Evolutionary conservation across 2,888 invertebrate genomes (phyloP).

Genomic region (Xestoiulus laeticollis): DNA sequence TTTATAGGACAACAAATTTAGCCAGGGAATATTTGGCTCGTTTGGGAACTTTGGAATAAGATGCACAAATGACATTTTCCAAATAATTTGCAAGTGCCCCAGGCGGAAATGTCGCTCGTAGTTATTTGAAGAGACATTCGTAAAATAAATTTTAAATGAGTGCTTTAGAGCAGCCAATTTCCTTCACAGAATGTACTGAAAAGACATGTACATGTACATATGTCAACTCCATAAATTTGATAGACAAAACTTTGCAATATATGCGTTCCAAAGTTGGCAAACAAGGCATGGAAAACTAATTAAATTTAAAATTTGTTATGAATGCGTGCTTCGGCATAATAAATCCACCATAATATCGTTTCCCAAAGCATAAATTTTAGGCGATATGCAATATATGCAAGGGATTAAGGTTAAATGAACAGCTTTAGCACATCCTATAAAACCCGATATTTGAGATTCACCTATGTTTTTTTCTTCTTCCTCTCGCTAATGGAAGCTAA

Average conservation of each 20-base stretch:
- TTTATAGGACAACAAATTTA: background rate
- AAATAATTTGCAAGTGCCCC: background rate
- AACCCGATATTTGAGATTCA: background rate
- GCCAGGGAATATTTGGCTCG: background rate
- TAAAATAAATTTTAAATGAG: background rate
- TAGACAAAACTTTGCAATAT: background rate
- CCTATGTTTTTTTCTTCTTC: background rate
- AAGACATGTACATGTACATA: too few species aligned
- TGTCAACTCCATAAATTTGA: background rate
- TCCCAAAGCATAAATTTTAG: background rate
- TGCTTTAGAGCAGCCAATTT: background rate
- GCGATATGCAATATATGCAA: background rate
- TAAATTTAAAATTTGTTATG: constrained; percentile 31
- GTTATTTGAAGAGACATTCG: background rate
- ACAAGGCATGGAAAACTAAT: background rate
- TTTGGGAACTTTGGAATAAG: background rate
- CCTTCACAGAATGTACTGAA: background rate
- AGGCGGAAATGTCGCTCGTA: background rate
- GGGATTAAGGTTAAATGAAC: constrained; percentile 36
- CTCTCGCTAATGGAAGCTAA: background rate
- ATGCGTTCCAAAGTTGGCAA: background rate
- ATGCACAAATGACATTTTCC: background rate
- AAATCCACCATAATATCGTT: background rate
- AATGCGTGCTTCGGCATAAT: background rate
- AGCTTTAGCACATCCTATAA: background rate